Base-by-base conservation (phyloP, 2,797 vertebrate genomes). In the Danio jaintianensis region DNA sequence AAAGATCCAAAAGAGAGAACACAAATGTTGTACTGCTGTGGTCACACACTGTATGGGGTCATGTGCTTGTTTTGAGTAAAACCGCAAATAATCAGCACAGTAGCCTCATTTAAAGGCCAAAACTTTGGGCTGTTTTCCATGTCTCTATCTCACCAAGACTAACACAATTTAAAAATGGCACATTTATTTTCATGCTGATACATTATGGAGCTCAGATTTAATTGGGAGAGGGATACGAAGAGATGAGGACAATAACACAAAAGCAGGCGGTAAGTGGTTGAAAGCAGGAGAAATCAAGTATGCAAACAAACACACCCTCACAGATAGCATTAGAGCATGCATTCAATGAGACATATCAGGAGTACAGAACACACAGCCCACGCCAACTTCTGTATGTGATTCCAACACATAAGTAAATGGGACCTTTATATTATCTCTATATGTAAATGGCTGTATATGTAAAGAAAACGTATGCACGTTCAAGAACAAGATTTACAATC, bases 311-410 rank as follows among this genome's bases (percentile, higher is more conserved):
- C 12, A 64, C 42, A 20, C 66, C 68, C 16, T 56, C 22, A 50
- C 52, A 73, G 69, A 73, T 15, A 71, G 52, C 11, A 64, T 75
- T 48, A 72, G 58, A 68, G n/a, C 16, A 71, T 48, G 53, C 71
- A 77, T 29, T 72, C 6, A 77, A 62, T 43, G 16, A 75, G 48
- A 83, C 63, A 78, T 22, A 78, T 75, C 58, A 83, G 80, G 20
- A 85, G 82, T 84, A 85, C 86, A 87, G 82, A 73, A 84, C 86
- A 84, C 86, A 87, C 40, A 85, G 86, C 86, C 86, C 86, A 84
- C 76, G 75, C 84, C 86, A 83, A 75, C 59, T 63, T 69, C 42
- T 42, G n/a, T 79, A 22, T 73, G 69, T 75, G 74, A 74, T 7
- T 79, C 58, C 59, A 82, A 72, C 48, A 80, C 77, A 56, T 56